Base-by-base conservation (phyloP, 2,888 invertebrate species). In the Dione juno region DNA sequence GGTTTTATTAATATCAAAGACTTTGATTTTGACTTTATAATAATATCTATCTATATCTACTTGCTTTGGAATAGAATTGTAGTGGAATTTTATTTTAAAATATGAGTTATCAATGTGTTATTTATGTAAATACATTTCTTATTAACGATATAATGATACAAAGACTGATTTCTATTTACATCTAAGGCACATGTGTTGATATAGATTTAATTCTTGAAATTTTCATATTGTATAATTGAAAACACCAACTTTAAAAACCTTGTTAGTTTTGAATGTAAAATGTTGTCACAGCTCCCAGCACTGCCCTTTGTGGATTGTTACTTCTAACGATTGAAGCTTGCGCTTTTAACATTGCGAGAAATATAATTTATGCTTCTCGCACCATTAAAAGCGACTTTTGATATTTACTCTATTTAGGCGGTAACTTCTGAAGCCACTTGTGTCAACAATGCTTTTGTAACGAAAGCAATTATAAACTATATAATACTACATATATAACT, bases 341-440 rank as follows among this genome's bases (percentile, higher is more conserved):
- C 21, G 53, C 43, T 28, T 61, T 61, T n/a, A 61, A 28, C 45
- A 10, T 11, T 11, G 28, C 35, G 35, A 61, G 61, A 45, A 61
- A 61, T 45, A 61, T 45, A 61, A 28, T 45, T 61, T 45, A 45
- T 28, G 28, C 28, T 28, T 3, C 28, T 28, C 28, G 5, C 28
- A 28, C 28, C 28, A 28, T 28, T 5, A 28, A 28, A 2, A 28
- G n/a, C n/a, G n/a, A n/a, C 45, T 45, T 11, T 61, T 35, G 35
- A 61, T 28, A 35, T 45, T 28, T 45, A 45, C 61, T 45, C 35
- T 45, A 35, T 61, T 45, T 45, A 21, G 9, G 43, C 21, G 10
- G 41, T 43, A 21, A 43, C 61, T 45, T 61, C 28, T 43, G n/a
- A 43, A 45, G 43, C n/a, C n/a, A 43, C 37, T 40, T 1, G 13